Conservation (phyloP, 2,888 invertebrate species). For the Latheticus oryzae region DNA sequence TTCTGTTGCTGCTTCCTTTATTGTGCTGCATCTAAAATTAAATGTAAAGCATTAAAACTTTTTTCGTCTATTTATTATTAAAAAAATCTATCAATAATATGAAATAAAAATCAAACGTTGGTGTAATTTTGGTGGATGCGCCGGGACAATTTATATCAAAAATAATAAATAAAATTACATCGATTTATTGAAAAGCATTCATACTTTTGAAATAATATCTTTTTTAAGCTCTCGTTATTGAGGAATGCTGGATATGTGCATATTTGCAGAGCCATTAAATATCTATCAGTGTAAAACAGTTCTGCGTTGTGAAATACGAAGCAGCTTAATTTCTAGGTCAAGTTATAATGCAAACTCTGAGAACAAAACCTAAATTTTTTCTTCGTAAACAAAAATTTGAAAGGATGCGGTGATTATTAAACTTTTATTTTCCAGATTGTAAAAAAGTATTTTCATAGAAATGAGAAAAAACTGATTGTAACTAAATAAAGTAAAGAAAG, state of each 20-base stretch:
- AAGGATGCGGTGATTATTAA: slow-evolving; percentile 13
- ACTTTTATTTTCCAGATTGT: background rate
- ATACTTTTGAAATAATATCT: no score
- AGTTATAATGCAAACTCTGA: background rate
- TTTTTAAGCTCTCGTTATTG: no score
- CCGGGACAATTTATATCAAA: slow-evolving; percentile 3
- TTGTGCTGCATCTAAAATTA: slow-evolving; percentile 35
- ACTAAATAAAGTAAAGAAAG: background rate
- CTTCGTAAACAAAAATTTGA: background rate
- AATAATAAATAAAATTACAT: no score
- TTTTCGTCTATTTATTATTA: slow-evolving; percentile 4
- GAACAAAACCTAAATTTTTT: slow-evolving; percentile 10
- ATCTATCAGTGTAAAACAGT: background rate
- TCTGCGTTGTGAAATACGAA: background rate
- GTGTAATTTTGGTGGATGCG: slow-evolving; percentile 28
- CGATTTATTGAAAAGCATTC: no score
- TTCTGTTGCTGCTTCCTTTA: slow-evolving; percentile 18
- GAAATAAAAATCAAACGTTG: no score
- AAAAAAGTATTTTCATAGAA: slow-evolving; percentile 24
- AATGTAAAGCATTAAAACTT: slow-evolving; percentile 34
- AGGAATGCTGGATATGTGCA: no score
- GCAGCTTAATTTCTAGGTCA: slow-evolving; percentile 1
- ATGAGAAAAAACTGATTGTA: slow-evolving; percentile 12
- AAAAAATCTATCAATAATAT: no score
- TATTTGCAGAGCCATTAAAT: no score